These are phyloP conservation scores for Lepus europaeus DNA, from an alignment of 2,113 vertebrate genomes.

Conservation along the genomic window DNA sequence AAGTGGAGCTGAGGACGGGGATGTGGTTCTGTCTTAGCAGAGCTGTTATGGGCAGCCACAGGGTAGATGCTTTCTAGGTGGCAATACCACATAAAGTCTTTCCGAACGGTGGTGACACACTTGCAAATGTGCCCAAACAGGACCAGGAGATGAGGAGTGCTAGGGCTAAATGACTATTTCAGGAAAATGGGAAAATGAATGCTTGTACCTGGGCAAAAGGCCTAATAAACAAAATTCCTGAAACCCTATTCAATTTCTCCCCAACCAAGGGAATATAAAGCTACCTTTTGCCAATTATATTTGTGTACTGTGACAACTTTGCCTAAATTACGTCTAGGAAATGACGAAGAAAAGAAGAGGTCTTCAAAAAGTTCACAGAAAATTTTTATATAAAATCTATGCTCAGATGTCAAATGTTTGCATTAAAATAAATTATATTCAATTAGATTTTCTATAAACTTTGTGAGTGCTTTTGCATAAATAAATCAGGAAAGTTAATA, in stretches of 20 bases:
- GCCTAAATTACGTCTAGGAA: slow-evolving; percentile 36
- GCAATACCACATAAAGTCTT: neutral
- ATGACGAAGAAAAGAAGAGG: neutral
- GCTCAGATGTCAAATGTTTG: too few species aligned
- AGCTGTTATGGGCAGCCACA: accelerated
- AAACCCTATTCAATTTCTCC: neutral
- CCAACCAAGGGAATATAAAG: neutral
- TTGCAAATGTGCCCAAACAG: neutral
- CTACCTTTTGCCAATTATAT: neutral
- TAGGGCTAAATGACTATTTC: neutral
- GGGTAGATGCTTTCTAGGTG: too few species aligned
- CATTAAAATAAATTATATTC: too few species aligned
- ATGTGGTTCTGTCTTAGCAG: neutral
- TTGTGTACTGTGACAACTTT: neutral
- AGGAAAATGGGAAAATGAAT: slow-evolving; percentile 7
- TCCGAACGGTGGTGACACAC: neutral
- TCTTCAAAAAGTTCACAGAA: too few species aligned
- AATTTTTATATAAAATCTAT: too few species aligned
- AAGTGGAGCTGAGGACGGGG: neutral
- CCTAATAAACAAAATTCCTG: neutral
- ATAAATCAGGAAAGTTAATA: neutral
- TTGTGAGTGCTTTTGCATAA: neutral
- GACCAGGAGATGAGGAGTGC: neutral
- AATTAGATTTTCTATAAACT: too few species aligned
- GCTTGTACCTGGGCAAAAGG: neutral